Conservation (phyloP, 2,888 invertebrate species). For the Diaperis boleti region DNA sequence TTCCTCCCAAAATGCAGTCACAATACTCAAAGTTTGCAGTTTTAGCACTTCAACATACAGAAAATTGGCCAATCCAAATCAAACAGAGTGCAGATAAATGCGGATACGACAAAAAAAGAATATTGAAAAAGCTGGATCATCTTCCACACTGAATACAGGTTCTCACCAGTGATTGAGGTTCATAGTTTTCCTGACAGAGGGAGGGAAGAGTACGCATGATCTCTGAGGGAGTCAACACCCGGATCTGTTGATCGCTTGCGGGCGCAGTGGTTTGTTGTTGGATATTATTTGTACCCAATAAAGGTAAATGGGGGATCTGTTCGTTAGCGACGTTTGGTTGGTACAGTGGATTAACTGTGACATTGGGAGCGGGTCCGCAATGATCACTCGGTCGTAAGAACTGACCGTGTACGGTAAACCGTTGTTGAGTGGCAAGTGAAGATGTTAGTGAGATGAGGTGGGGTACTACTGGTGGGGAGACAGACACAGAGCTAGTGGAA, state of each 20-base stretch:
- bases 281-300: conserved; percentile 46
- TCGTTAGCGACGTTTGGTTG: conserved; percentile 52
- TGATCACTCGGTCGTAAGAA: conserved; percentile 67
- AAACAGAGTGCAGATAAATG: conserved; percentile 27
- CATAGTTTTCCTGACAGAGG: conserved; percentile 80
- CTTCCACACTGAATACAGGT: conserved; percentile 53
- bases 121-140: conserved; percentile 47
- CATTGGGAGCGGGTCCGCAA: conserved; percentile 76
- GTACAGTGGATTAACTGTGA: conserved; percentile 74
- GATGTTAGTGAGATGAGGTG: conserved; percentile 48
- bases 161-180: conserved; percentile 70
- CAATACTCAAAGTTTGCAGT: background rate
- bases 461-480: conserved; percentile 51
- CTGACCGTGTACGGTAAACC: conserved; percentile 66
- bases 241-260: conserved; percentile 83
- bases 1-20: conserved; percentile 28
- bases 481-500: conserved; percentile 61
- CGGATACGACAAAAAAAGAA: conserved; percentile 45
- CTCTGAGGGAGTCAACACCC: conserved; percentile 90
- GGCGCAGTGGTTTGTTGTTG: conserved; percentile 46
- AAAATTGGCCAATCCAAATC: conserved; percentile 35
- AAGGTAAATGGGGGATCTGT: conserved; percentile 30
- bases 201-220: conserved; percentile 92
- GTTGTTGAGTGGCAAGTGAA: conserved; percentile 63
- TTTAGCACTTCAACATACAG: conserved; percentile 1